phyloP scores from a whole-genome alignment of 2,888 invertebrate species.

The Xanthia togata region DNA sequence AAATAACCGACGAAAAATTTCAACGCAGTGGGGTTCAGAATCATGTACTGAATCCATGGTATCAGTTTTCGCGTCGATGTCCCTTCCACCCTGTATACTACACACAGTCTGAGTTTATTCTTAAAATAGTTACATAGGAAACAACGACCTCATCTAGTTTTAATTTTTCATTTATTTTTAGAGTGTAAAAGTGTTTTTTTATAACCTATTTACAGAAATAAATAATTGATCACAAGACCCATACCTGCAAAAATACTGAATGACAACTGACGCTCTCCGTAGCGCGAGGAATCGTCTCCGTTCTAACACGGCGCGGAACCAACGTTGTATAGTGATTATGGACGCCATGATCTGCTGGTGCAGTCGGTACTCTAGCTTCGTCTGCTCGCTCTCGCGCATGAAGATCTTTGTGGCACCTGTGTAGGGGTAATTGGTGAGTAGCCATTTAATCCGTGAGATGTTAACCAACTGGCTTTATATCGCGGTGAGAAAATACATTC shows the following conservation, averaged over 20 bases:
- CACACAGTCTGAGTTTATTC: neutral
- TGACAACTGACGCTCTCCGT: slow-evolving; percentile 93
- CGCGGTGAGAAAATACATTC: neutral
- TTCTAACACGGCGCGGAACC: slow-evolving; percentile 96
- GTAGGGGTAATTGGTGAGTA: neutral
- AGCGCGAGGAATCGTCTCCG: slow-evolving; percentile 94
- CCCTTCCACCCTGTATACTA: too few species aligned
- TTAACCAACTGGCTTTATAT: neutral
- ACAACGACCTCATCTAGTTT: neutral
- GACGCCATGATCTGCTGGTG: slow-evolving; percentile 98
- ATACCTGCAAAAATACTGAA: slow-evolving; percentile 92
- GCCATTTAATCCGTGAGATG: neutral
- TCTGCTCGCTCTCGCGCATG: slow-evolving; percentile 97
- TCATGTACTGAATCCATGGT: too few species aligned
- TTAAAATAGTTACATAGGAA: neutral
- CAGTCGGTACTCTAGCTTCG: slow-evolving; percentile 96
- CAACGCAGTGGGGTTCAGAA: too few species aligned
- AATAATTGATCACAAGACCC: neutral
- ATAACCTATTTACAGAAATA: neutral
- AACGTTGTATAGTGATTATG: slow-evolving; percentile 97
- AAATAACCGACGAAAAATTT: too few species aligned
- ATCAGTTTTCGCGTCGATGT: too few species aligned
- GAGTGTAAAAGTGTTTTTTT: neutral
- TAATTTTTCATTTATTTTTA: too few species aligned
- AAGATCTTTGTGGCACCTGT: slow-evolving; percentile 96